Evolutionary conservation across 1,140 invertebrate species (phyloP).

Genomic region (Tetramorium parvispinum): DNA sequence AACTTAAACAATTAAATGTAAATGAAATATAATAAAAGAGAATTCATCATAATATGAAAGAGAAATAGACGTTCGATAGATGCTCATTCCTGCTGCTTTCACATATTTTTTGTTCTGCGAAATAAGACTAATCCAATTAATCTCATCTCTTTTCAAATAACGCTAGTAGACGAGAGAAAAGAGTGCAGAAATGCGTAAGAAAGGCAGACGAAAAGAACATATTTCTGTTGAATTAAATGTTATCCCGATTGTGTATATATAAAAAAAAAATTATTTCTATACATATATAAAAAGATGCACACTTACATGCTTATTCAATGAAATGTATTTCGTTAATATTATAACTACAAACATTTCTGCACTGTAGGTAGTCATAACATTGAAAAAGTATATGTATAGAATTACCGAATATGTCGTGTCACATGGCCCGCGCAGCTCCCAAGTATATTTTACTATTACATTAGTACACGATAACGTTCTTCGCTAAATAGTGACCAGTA

Average conservation of each 20-base stretch:
- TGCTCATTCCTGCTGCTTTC: constrained; percentile 1
- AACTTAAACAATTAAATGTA: constrained; percentile 11
- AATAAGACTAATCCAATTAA: neutral
- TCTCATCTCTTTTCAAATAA: neutral
- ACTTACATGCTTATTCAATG: constrained; percentile 19
- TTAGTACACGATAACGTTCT: constrained; percentile 53
- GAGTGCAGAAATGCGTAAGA: constrained; percentile 20
- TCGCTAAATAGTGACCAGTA: constrained; percentile 58
- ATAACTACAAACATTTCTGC: constrained; percentile 54
- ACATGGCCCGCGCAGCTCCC: constrained; percentile 27
- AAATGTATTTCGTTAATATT: constrained; percentile 48
- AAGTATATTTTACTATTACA: constrained; percentile 38
- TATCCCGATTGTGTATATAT: neutral
- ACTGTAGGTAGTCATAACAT: constrained; percentile 51
- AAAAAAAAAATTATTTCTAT: constrained; percentile 18
- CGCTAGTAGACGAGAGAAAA: neutral
- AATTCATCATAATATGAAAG: neutral
- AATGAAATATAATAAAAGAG: constrained; percentile 33
- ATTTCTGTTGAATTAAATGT: constrained; percentile 13
- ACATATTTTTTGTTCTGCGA: neutral
- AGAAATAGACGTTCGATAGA: neutral
- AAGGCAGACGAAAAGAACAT: neutral
- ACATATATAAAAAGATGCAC: constrained; percentile 35
- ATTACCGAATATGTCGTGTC: neutral
- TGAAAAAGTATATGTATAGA: constrained; percentile 32